phyloP scores from a whole-genome alignment of 2,113 vertebrate genomes.

The Bubo blakistoni region DNA sequence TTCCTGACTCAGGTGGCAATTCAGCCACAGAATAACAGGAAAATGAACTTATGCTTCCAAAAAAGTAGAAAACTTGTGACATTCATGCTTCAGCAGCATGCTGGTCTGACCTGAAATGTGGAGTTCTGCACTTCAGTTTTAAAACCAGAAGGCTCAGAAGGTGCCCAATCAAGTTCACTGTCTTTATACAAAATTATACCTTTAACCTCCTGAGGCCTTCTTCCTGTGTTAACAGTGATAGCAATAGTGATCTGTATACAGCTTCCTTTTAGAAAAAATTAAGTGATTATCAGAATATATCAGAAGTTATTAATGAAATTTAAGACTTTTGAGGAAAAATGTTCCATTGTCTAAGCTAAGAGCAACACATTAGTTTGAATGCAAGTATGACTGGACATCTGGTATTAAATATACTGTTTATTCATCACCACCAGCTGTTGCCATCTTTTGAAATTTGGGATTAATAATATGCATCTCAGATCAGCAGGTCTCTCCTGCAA shows the following conservation, averaged over 20 bases:
- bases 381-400: neutral
- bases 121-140: neutral
- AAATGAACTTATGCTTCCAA: conserved; percentile 5
- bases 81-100: neutral
- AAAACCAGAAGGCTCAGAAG: neutral
- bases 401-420: neutral
- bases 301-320: neutral
- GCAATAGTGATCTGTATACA: neutral
- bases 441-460: neutral
- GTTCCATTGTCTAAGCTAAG: neutral
- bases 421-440: neutral
- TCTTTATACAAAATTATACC: neutral
- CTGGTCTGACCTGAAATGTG: neutral
- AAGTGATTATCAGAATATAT: neutral
- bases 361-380: neutral
- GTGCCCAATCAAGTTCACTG: neutral
- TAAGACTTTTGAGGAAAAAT: neutral
- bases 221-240: neutral
- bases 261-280: neutral
- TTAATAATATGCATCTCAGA: rapidly evolving
- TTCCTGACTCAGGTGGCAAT: conserved; percentile 20
- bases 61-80: neutral
- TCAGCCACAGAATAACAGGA: conserved; percentile 34
- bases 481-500: neutral
- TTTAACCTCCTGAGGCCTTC: neutral